Percentiles rank a stretch among this genome's conserved stretches.
These are phyloP conservation scores for Sebastes itinus DNA, from an alignment of 2,797 vertebrate genomes.

Conservation along the genomic window DNA sequence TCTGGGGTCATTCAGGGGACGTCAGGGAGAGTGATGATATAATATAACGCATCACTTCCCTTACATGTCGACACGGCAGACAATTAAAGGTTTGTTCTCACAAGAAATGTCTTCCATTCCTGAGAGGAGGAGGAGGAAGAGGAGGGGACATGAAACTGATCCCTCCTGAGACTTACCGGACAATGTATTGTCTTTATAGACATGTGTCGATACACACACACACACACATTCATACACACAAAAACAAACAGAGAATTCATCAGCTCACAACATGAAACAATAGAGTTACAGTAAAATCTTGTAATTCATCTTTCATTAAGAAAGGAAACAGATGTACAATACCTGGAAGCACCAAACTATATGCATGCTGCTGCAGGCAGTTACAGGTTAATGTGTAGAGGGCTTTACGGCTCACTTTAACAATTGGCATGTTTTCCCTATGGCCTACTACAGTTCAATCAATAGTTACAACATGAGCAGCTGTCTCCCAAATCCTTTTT, in stretches of 20 bases:
- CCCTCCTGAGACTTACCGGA: conserved; percentile 58
- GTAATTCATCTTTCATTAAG: conserved; percentile 50
- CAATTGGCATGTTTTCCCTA: conserved; percentile 65
- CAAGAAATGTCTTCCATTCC: conserved; percentile 73
- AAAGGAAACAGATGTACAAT: conserved; percentile 74
- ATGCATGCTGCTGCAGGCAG: conserved; percentile 39
- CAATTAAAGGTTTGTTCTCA: conserved; percentile 82
- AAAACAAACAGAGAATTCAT: conserved; percentile 23
- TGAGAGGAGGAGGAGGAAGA: conserved; percentile 52
- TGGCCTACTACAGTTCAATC: conserved; percentile 58
- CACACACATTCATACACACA: background rate
- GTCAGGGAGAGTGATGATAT: conserved; percentile 74
- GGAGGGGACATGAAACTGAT: conserved; percentile 61
- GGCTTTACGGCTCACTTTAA: conserved; percentile 57
- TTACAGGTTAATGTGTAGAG: conserved; percentile 64
- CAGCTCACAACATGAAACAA: conserved; percentile 56
- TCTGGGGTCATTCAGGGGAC: conserved; percentile 69
- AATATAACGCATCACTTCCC: conserved; percentile 80
- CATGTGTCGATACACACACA: conserved; percentile 50
- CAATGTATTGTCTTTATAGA: conserved; percentile 61
- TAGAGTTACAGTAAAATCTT: conserved; percentile 41
- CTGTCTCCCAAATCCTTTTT: conserved; percentile 57
- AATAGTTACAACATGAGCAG: conserved; percentile 70
- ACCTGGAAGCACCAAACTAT: conserved; percentile 63
- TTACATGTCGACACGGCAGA: conserved; percentile 71